phyloP scores from a whole-genome alignment of 2,113 vertebrate genomes.

The Nettapus auritus region DNA sequence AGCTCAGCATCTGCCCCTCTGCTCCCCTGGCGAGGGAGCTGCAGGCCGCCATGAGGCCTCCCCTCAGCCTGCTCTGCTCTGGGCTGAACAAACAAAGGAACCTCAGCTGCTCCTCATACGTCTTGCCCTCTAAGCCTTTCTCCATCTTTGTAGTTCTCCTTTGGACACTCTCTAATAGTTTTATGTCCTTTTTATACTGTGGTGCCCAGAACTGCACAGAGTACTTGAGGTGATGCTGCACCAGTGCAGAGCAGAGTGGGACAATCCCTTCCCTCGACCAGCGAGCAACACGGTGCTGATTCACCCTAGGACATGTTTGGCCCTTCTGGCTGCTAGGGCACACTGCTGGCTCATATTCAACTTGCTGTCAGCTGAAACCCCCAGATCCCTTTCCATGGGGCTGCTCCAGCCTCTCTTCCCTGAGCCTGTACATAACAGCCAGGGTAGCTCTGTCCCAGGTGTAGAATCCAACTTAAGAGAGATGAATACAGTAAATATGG shows the following conservation, averaged over 20 bases:
- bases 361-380: neutral
- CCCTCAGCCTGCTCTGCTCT: too few species aligned
- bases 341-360: neutral
- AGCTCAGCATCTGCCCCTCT: neutral
- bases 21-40: too few species aligned
- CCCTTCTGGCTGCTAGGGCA: neutral
- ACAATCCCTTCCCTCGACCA: neutral
- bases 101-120: too few species aligned
- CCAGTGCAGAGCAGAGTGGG: neutral
- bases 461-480: neutral
- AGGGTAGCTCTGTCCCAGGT: neutral
- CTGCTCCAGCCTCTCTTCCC: neutral
- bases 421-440: neutral
- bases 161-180: neutral
- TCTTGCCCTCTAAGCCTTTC: too few species aligned
- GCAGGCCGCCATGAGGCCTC: too few species aligned
- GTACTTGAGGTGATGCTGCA: neutral
- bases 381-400: neutral
- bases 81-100: too few species aligned
- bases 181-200: neutral
- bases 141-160: neutral
- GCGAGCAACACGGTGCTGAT: neutral
- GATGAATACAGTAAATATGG: neutral
- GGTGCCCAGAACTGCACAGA: neutral
- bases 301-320: neutral